phyloP scores from a whole-genome alignment of 2,888 invertebrate species.

The Dascillus cervinus region DNA sequence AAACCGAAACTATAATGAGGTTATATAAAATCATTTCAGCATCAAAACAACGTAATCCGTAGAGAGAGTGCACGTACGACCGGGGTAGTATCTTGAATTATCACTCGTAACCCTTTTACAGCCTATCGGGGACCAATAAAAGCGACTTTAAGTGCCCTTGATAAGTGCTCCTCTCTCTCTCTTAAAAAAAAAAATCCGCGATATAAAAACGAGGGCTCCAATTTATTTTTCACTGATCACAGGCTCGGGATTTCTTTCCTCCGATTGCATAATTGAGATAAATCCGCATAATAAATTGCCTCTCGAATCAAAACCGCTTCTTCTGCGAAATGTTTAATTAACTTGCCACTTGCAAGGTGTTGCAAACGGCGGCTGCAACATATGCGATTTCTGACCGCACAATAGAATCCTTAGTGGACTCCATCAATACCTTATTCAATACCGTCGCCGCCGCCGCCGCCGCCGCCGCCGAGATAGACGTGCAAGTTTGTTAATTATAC shows the following conservation, averaged over 20 bases:
- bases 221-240: constrained; percentile 15
- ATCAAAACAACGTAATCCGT: constrained; percentile 11
- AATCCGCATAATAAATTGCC: no score
- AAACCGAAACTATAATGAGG: no score
- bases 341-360: no score
- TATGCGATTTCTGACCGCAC: no score
- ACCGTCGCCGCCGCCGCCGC: no score
- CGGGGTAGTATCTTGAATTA: constrained; percentile 38
- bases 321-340: no score
- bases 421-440: no score
- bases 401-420: no score
- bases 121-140: constrained; percentile 45
- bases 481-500: no score
- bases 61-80: constrained; percentile 21
- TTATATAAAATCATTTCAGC: constrained; percentile 11
- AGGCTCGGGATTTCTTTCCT: constrained; percentile 17
- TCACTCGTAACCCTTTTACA: constrained; percentile 45
- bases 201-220: constrained; percentile 13
- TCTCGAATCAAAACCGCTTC: no score
- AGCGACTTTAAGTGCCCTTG: constrained; percentile 42
- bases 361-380: no score
- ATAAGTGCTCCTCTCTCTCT: constrained; percentile 37
- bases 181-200: constrained; percentile 32
- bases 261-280: constrained; percentile 22
- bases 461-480: no score